These are phyloP conservation scores for Diplazon laetatorius DNA, from an alignment of 2,888 invertebrate genomes.

Conservation along the genomic window DNA sequence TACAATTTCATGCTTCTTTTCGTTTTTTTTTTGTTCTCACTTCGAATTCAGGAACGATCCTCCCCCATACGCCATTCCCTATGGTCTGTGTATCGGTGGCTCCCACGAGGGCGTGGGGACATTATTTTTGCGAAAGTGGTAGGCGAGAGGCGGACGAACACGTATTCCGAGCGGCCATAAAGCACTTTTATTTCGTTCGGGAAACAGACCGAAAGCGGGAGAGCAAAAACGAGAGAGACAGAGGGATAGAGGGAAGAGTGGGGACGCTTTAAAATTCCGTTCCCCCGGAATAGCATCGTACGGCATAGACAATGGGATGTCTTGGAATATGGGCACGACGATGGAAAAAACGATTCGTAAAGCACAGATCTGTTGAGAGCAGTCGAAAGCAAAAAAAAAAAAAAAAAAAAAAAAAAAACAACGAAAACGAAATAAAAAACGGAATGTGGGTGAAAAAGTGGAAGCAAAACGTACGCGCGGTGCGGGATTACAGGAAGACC, in stretches of 20 bases:
- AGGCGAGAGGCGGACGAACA: conserved; percentile 54
- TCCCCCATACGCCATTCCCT: conserved; percentile 20
- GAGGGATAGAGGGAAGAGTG: conserved; percentile 33
- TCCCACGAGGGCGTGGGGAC: conserved; percentile 62
- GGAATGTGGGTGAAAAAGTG: conserved; percentile 55
- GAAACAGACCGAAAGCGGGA: conserved; percentile 34
- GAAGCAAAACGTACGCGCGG: conserved; percentile 51
- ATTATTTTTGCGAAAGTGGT: conserved; percentile 72
- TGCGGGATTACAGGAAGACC: conserved; percentile 36
- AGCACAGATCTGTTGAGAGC: conserved; percentile 45
- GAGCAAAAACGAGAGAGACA: too few species aligned
- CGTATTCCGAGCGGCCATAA: conserved; percentile 72
- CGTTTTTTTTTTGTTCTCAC: too few species aligned
- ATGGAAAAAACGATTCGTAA: conserved; percentile 45
- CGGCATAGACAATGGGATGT: conserved; percentile 50
- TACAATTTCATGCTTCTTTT: conserved; percentile 51
- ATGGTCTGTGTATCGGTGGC: conserved; percentile 27
- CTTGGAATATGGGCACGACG: conserved; percentile 57
- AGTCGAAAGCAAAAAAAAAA: conserved; percentile 56
- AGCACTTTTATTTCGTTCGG: conserved; percentile 76
- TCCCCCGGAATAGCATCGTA: conserved; percentile 68
- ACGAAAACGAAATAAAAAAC: too few species aligned
- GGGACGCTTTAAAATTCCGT: conserved; percentile 76
- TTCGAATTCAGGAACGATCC: conserved; percentile 43
- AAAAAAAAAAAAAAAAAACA: too few species aligned